These are phyloP conservation scores for Clanis bilineata DNA, from an alignment of 2,888 invertebrate species.

Conservation along the genomic window DNA sequence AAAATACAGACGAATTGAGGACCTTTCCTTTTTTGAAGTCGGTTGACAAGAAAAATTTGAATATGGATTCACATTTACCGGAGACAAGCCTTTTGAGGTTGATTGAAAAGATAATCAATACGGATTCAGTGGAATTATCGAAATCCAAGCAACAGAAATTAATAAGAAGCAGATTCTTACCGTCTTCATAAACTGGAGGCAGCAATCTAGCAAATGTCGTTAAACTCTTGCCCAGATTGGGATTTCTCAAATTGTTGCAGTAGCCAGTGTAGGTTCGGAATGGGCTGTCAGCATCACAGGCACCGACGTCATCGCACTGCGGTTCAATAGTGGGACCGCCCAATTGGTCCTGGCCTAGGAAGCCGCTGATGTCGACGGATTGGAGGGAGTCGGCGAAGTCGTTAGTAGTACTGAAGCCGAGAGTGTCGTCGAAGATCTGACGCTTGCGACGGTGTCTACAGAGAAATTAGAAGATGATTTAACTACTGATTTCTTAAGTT, in stretches of 20 bases:
- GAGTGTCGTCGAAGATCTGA: slow-evolving; percentile 85
- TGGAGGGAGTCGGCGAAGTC: slow-evolving; percentile 90
- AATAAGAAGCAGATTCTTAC: slow-evolving; percentile 58
- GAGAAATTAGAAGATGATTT: neutral
- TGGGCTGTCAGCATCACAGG: slow-evolving; percentile 87
- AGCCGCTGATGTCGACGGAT: slow-evolving; percentile 88
- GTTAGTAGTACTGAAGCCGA: slow-evolving; percentile 73
- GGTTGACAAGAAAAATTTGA: no score
- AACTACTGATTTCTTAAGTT: no score
- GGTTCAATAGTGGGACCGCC: slow-evolving; percentile 85
- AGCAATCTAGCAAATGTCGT: slow-evolving; percentile 92
- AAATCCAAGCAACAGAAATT: no score
- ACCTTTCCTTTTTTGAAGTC: no score
- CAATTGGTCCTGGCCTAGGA: slow-evolving; percentile 83
- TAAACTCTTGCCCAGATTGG: slow-evolving; percentile 90
- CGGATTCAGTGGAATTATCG: no score
- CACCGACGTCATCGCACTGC: slow-evolving; percentile 86
- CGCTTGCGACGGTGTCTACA: slow-evolving; percentile 85
- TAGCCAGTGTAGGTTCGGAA: slow-evolving; percentile 91
- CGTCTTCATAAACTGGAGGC: slow-evolving; percentile 94
- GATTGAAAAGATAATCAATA: no score
- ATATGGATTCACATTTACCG: no score
- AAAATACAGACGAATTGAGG: no score
- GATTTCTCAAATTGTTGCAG: slow-evolving; percentile 93
- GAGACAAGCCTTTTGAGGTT: no score